Conservation (phyloP, 1,140 invertebrate genomes). For the Brachionus calyciflorus region DNA sequence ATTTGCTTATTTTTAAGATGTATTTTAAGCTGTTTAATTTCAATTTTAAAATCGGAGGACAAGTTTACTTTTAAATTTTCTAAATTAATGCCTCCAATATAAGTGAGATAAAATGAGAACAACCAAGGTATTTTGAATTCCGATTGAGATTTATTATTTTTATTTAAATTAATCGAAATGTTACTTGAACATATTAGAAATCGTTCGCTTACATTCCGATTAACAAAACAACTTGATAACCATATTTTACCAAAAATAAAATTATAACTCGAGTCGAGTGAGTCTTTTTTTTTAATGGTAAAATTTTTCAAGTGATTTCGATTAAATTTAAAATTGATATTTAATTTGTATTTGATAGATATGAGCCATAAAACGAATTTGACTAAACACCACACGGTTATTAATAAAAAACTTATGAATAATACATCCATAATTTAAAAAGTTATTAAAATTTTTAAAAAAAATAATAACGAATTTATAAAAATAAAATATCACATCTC, state of each 20-base stretch:
- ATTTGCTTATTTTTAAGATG: neutral
- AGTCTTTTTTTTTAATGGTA: neutral
- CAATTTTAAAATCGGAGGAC: neutral
- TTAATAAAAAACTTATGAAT: slow-evolving; percentile 9
- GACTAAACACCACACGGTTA: neutral
- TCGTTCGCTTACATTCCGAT: slow-evolving; percentile 6
- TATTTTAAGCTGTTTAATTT: neutral
- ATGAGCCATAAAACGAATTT: neutral
- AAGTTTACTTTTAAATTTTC: neutral
- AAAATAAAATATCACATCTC: too few species aligned
- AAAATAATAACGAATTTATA: too few species aligned
- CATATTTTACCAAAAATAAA: slow-evolving; percentile 16
- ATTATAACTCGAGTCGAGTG: neutral
- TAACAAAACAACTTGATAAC: slow-evolving; percentile 28
- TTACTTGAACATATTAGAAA: slow-evolving; percentile 6
- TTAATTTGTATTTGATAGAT: slow-evolving; percentile 23
- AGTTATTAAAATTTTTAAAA: too few species aligned
- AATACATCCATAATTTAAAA: neutral
- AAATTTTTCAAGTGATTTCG: slow-evolving; percentile 30
- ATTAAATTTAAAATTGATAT: slow-evolving; percentile 16
- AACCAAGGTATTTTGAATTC: neutral
- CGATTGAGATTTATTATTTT: neutral
- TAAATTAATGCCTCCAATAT: neutral
- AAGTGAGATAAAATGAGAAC: neutral
- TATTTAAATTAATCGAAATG: neutral